phyloP scores from a whole-genome alignment of 2,888 invertebrate genomes.

The Metellina segmentata region DNA sequence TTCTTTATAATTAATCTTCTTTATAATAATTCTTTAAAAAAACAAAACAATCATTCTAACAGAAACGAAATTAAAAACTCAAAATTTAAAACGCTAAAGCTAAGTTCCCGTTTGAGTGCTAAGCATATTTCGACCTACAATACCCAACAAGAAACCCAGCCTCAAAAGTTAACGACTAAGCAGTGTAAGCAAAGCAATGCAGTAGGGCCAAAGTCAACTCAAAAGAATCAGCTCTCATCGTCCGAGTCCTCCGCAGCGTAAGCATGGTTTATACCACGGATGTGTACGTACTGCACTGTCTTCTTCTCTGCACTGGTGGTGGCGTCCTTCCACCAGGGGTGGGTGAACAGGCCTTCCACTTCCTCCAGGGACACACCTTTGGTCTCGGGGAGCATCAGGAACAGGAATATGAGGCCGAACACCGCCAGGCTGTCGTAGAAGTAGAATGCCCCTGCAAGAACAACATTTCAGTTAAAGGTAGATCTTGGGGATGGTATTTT shows the following conservation, averaged over 20 bases:
- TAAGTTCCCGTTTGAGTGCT: background rate
- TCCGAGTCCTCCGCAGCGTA: conserved; percentile 73
- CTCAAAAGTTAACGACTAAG: background rate
- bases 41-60: background rate
- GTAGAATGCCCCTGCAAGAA: conserved; percentile 83
- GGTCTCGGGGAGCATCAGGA: conserved; percentile 83
- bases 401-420: conserved; percentile 82
- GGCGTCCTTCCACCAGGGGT: conserved; percentile 69
- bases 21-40: too few relatives aligned
- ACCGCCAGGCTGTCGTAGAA: conserved; percentile 83
- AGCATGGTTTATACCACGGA: conserved; percentile 81
- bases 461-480: background rate
- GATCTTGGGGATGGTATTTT: background rate
- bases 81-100: background rate
- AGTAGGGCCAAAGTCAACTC: background rate
- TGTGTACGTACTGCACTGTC: conserved; percentile 82
- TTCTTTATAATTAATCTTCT: too few relatives aligned
- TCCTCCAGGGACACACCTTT: conserved; percentile 83
- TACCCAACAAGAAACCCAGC: background rate
- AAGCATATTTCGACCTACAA: background rate
- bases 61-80: background rate
- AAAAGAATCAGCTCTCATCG: conserved; percentile 60
- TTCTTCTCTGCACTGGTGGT: conserved; percentile 77
- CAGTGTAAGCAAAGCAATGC: background rate
- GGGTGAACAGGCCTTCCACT: conserved; percentile 82